phyloP scores from a whole-genome alignment of 2,113 vertebrate species.

The Climacteris rufus region DNA sequence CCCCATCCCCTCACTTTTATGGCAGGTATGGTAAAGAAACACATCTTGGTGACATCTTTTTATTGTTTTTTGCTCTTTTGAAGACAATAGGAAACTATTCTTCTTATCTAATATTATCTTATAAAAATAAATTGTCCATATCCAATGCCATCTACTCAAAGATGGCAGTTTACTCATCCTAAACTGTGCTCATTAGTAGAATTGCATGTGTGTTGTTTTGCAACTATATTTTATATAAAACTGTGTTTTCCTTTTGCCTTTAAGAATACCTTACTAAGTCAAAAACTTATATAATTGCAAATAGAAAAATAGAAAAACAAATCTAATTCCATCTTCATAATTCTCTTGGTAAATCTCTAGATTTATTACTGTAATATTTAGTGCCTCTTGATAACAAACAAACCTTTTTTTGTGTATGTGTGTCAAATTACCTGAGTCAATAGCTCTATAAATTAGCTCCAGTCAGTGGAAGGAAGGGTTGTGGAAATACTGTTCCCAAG shows the following conservation, averaged over 20 bases:
- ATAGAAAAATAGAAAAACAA: not conserved
- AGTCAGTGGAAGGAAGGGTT: not conserved
- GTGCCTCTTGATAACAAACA: not conserved
- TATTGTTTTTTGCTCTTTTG: not conserved
- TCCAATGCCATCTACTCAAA: not conserved
- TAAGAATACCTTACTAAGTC: not conserved
- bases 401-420: not conserved
- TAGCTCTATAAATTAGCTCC: not conserved
- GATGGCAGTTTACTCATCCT: no score
- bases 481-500: not conserved
- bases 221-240: not conserved
- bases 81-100: not conserved
- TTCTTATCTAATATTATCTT: not conserved
- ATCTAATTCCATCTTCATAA: not conserved
- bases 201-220: not conserved
- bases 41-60: not conserved
- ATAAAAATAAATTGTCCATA: not conserved
- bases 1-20: not conserved
- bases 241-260: not conserved
- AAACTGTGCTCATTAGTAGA: not conserved
- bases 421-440: not conserved
- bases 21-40: not conserved
- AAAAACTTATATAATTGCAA: not conserved
- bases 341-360: not conserved
- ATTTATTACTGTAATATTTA: not conserved